Percentiles rank a stretch among this genome's conserved stretches.
Conservation (phyloP, 2,113 vertebrate genomes). For the Mirounga angustirostris region DNA sequence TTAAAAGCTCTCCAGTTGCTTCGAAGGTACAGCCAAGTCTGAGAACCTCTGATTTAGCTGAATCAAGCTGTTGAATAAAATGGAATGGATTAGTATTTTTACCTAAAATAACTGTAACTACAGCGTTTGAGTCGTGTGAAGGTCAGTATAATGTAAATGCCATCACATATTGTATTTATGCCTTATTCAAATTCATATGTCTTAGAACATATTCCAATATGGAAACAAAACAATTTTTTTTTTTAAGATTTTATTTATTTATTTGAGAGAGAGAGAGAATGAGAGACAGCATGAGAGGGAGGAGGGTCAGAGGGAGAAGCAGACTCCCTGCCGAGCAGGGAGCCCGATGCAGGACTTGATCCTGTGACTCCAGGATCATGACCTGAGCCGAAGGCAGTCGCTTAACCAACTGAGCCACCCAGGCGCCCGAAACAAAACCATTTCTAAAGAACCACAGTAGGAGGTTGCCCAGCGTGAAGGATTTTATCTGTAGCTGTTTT, state of each 20-base stretch:
- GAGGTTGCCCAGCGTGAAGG: background rate
- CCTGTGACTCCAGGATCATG: no score
- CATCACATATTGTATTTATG: conserved; percentile 6
- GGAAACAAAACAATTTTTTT: conserved; percentile 3
- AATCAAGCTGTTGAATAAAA: conserved; percentile 1
- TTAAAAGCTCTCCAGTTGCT: background rate
- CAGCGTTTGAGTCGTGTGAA: background rate
- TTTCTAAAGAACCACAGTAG: background rate
- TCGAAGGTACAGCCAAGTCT: background rate
- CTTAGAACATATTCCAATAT: background rate
- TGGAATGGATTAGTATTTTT: conserved; percentile 21
- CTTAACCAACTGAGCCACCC: no score
- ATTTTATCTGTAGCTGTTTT: conserved; percentile 20
- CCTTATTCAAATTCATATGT: background rate
- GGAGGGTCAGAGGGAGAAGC: no score
- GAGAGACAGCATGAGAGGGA: no score
- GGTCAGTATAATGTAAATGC: conserved; percentile 24
- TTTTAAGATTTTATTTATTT: no score
- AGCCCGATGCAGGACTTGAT: no score
- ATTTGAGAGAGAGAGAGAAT: no score
- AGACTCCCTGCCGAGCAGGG: no score
- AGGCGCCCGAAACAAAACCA: background rate
- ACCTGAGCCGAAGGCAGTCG: no score
- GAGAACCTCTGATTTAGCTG: background rate
- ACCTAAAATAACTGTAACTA: background rate